Conservation (phyloP, 2,797 vertebrate species). For the Myoxocephalus aenaeus region DNA sequence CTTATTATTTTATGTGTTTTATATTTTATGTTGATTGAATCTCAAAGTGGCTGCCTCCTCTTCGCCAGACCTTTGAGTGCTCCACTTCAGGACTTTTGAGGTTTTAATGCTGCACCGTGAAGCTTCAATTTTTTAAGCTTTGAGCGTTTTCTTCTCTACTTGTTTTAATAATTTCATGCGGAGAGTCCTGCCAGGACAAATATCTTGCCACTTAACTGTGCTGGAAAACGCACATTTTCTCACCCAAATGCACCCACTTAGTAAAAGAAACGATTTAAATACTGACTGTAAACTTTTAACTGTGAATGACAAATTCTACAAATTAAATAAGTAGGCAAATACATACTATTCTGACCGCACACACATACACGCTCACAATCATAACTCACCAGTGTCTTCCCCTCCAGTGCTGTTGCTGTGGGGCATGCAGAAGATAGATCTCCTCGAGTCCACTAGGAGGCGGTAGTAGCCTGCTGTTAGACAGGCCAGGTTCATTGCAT, state of each 20-base stretch:
- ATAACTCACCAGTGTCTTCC: conserved; percentile 68
- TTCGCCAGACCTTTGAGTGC: conserved; percentile 17
- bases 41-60: conserved; percentile 25
- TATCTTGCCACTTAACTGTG: neutral
- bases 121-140: conserved; percentile 11
- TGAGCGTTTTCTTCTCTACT: neutral
- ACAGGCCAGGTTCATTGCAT: conserved; percentile 99
- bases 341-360: neutral
- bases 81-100: conserved; percentile 12
- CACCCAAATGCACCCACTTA: neutral
- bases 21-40: conserved; percentile 34
- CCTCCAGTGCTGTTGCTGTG: conserved; percentile 86
- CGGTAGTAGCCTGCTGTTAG: conserved; percentile 98
- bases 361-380: neutral
- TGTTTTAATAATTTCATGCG: conserved; percentile 6
- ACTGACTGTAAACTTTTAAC: neutral
- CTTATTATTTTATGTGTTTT: conserved; percentile 37
- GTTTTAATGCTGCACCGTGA: conserved; percentile 5
- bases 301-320: neutral
- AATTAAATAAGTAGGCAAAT: neutral
- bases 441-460: conserved; percentile 95
- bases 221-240: neutral
- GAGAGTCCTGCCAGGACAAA: neutral
- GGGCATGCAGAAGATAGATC: conserved; percentile 98
- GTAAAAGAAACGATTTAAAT: neutral